Percentiles rank a stretch among this genome's conserved stretches.
Conservation (phyloP, 1,140 invertebrate species). For the Bombus breviceps region DNA sequence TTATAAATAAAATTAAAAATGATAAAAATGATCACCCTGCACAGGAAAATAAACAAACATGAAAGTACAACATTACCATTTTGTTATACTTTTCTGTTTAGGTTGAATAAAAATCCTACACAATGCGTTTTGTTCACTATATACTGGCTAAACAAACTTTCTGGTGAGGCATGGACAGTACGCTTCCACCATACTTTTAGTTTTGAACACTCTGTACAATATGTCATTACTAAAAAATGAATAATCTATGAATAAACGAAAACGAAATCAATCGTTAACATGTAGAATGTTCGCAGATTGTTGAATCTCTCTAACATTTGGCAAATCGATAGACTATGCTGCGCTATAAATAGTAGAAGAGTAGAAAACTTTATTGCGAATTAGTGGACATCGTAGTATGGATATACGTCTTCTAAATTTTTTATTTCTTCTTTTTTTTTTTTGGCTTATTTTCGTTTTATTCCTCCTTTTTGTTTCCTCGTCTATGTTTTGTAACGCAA, state of each 20-base stretch:
- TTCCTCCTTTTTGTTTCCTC: not conserved
- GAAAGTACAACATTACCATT: too few relatives aligned
- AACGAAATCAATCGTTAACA: not conserved
- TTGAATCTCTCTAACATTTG: slow-evolving; percentile 13
- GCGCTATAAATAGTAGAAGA: slow-evolving; percentile 65
- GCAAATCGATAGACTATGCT: slow-evolving; percentile 26
- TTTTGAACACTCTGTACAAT: not conserved
- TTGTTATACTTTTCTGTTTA: not conserved
- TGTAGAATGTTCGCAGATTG: not conserved
- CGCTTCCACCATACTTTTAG: not conserved
- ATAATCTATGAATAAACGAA: not conserved
- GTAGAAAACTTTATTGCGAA: slow-evolving; percentile 58
- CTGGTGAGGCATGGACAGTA: not conserved
- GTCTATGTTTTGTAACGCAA: slow-evolving; percentile 38
- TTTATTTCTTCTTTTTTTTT: not conserved
- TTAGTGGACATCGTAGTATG: slow-evolving; percentile 7
- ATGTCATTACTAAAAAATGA: not conserved
- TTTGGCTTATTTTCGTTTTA: not conserved
- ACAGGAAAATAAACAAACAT: slow-evolving; percentile 3
- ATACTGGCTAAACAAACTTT: not conserved
- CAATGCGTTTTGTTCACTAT: not conserved
- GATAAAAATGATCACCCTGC: slow-evolving; percentile 6
- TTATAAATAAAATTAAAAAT: not conserved
- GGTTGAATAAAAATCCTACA: not conserved
- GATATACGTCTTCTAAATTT: slow-evolving; percentile 23